A percentile compares a stretch with the other conserved stretches of the same genome.
These are phyloP conservation scores for Sclerodermus sp. DNA, from an alignment of 2,888 invertebrate genomes.

Conservation along the genomic window DNA sequence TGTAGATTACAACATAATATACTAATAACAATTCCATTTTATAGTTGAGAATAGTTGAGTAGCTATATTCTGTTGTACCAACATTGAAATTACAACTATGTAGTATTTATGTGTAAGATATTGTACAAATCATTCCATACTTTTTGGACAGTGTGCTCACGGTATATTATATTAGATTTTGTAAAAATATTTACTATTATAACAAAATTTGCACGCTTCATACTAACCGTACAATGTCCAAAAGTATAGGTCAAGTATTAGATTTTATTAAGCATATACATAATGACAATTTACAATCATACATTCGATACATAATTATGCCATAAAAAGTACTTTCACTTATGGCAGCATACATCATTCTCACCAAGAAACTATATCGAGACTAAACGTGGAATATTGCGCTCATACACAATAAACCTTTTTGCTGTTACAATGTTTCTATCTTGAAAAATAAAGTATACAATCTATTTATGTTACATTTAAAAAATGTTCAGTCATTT, in stretches of 20 bases:
- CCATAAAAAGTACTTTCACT: conserved; percentile 30
- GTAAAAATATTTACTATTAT: conserved; percentile 50
- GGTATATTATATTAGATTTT: conserved; percentile 36
- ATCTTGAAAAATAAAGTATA: conserved; percentile 53
- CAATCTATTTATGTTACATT: conserved; percentile 50
- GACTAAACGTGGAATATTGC: conserved; percentile 33
- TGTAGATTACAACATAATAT: conserved; percentile 53
- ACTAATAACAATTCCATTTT: conserved; percentile 51
- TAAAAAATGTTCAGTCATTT: conserved; percentile 52
- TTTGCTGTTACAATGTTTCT: conserved; percentile 21
- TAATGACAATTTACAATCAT: conserved; percentile 34
- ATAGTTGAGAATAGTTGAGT: conserved; percentile 44
- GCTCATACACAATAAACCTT: conserved; percentile 43
- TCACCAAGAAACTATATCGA: conserved; percentile 26
- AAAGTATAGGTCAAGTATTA: conserved; percentile 53
- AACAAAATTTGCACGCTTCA: conserved; percentile 38
- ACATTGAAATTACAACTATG: conserved; percentile 49
- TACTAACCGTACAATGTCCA: conserved; percentile 48
- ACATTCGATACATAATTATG: conserved; percentile 24
- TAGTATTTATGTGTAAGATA: conserved; percentile 44
- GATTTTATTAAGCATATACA: conserved; percentile 41
- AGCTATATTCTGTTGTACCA: conserved; percentile 50
- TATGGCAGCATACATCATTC: conserved; percentile 25
- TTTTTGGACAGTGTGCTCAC: conserved; percentile 50
- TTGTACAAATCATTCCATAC: conserved; percentile 54